A percentile compares a stretch with the other conserved stretches of the same genome.
Evolutionary conservation across 2,113 vertebrate species (phyloP).

Genomic region (Kryptolebias marmoratus): DNA sequence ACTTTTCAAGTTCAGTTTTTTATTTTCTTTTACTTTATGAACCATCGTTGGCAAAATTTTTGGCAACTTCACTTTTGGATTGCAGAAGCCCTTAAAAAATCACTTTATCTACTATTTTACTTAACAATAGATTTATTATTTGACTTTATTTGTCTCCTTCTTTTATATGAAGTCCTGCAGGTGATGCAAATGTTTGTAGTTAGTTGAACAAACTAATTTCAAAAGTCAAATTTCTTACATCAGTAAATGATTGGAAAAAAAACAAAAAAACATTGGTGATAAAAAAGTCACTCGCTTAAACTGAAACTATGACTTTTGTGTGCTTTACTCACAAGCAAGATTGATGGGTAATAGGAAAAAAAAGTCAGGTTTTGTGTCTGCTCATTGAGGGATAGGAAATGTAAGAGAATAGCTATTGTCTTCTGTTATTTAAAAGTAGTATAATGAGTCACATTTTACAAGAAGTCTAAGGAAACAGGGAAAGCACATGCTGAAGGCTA

Average conservation of each 20-base stretch:
- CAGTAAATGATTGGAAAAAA: not conserved
- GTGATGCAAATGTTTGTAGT: too few relatives aligned
- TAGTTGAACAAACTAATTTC: too few relatives aligned
- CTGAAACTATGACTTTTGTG: constrained; percentile 4
- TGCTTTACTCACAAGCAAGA: not conserved
- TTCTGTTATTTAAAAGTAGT: constrained; percentile 43
- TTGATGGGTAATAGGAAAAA: constrained; percentile 3
- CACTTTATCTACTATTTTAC: not conserved
- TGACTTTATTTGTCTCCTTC: not conserved
- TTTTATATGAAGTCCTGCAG: too few relatives aligned
- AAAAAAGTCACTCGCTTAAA: not conserved
- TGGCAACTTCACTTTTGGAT: too few relatives aligned
- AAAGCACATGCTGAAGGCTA: constrained; percentile 9
- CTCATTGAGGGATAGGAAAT: constrained; percentile 28
- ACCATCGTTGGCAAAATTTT: too few relatives aligned
- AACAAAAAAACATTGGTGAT: not conserved
- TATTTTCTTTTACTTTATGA: too few relatives aligned
- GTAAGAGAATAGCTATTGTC: constrained; percentile 16
- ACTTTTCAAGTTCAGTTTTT: too few relatives aligned
- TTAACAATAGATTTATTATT: not conserved
- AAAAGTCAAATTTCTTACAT: not conserved
- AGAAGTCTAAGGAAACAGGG: constrained; percentile 22
- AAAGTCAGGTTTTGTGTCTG: constrained; percentile 10
- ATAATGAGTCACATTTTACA: constrained; percentile 61
- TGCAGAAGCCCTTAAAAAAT: too few relatives aligned